A percentile compares a stretch with the other conserved stretches of the same genome.
Conservation (phyloP, 2,113 vertebrate species). For the Montifringilla adamsi region DNA sequence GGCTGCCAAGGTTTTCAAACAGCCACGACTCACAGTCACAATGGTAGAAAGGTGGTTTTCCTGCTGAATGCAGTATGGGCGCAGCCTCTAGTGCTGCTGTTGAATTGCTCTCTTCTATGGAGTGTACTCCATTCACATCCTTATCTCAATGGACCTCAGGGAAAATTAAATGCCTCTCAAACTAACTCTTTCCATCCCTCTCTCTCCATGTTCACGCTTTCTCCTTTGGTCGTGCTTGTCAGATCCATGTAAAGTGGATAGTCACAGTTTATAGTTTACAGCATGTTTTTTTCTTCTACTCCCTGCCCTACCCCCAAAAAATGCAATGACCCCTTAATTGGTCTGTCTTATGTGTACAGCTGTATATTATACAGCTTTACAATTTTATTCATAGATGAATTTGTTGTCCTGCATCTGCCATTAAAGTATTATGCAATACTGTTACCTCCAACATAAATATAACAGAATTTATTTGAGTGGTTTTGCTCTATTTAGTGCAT, state of each 20-base stretch:
- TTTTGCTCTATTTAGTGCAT: not conserved
- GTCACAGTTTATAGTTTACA: not conserved
- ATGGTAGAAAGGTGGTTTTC: not conserved
- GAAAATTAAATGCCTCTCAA: constrained; percentile 1
- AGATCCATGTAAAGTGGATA: not conserved
- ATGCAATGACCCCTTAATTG: not conserved
- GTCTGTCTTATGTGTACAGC: not conserved
- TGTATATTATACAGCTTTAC: not conserved
- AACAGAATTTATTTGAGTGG: not conserved
- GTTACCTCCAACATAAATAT: not conserved
- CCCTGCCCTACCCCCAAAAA: not conserved
- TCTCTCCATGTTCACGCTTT: not conserved
- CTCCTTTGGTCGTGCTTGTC: not conserved
- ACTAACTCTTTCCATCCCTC: not conserved
- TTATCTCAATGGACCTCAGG: constrained; percentile 30
- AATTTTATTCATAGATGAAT: not conserved
- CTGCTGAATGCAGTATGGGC: not conserved
- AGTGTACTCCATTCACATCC: not conserved
- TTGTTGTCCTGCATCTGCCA: not conserved
- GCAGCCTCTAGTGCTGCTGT: not conserved
- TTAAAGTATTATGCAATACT: not conserved
- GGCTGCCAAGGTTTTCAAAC: not conserved
- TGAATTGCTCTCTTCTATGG: not conserved
- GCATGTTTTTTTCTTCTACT: not conserved
- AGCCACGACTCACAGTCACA: not conserved